Evolutionary conservation across 2,888 invertebrate species (phyloP), one percentile per base, ranked within the genome.

Genomic region (Adelognathus sp.): DNA sequence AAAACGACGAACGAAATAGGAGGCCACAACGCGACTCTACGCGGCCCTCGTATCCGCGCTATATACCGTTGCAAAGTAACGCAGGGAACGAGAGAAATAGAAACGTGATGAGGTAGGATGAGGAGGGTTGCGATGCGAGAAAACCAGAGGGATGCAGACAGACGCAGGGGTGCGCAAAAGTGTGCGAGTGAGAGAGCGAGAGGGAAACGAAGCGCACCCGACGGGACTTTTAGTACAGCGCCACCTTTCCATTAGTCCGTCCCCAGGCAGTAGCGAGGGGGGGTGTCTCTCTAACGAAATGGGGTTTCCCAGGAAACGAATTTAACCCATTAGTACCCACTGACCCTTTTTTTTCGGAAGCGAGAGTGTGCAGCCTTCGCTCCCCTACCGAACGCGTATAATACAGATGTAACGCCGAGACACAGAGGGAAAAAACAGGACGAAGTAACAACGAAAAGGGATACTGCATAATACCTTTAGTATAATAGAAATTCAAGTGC

Each of bases 271-370:
- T n/a, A n/a, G n/a, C n/a, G n/a, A n/a, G n/a, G n/a, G n/a, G n/a
- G 73, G 58, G 61, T 67, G 66, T 71, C 61, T 80, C 77, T 74
- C 82, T 81, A 81, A 81, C 83, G 80, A 80, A 83, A 83, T 79
- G 83, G 81, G 81, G 80, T 76, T 83, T 83, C 79, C 81, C 80
- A 81, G 83, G 81, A 83, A 83, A 83, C 83, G 83, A 83, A 83
- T 83, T 83, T 81, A 83, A 81, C 80, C 83, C 81, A 81, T 83
- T 83, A 81, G 78, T 76, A 58, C 76, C 75, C 77, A 75, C 76
- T 72, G 73, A 71, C 64, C 74, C 66, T 75, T 75, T 79, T 79
- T 50, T 79, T 79, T 50, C 46, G 71, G 61, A 54, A 31, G 50
- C 75, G 64, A 64, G 71, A n/a, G n/a, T n/a, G n/a, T 70, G 64